phyloP scores from a whole-genome alignment of 2,888 invertebrate genomes.

The Mythimna impura region DNA sequence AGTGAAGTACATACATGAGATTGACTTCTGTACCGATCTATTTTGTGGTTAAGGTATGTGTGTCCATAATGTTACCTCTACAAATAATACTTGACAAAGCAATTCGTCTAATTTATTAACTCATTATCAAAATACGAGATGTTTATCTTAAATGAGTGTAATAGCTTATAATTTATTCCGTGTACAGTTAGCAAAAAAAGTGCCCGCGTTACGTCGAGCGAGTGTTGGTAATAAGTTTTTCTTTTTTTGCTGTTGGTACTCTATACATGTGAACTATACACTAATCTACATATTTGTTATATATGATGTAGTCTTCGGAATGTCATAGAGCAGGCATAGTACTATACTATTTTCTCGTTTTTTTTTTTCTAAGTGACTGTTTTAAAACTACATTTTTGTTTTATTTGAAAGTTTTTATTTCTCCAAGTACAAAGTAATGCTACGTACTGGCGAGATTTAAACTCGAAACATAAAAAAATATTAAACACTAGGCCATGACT shows the following conservation, averaged over 20 bases:
- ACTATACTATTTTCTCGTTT: neutral
- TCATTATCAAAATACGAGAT: slow-evolving; percentile 81
- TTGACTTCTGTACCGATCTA: too few species aligned
- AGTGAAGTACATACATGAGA: too few species aligned
- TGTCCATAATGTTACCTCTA: neutral
- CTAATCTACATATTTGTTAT: slow-evolving; percentile 70
- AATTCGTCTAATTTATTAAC: slow-evolving; percentile 65
- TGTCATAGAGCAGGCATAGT: slow-evolving; percentile 17
- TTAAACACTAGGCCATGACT: too few species aligned
- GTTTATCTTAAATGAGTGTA: slow-evolving; percentile 86
- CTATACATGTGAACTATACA: slow-evolving; percentile 64
- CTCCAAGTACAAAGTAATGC: too few species aligned
- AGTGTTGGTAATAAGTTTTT: slow-evolving; percentile 71
- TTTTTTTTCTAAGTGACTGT: too few species aligned
- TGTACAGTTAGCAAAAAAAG: slow-evolving; percentile 78
- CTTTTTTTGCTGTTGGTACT: slow-evolving; percentile 72
- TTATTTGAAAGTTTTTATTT: too few species aligned
- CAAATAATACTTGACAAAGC: slow-evolving; percentile 36
- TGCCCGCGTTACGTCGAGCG: slow-evolving; percentile 60
- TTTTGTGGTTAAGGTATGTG: neutral
- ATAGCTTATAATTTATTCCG: slow-evolving; percentile 84
- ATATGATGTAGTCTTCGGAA: slow-evolving; percentile 40
- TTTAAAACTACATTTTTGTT: too few species aligned
- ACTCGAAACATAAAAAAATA: too few species aligned
- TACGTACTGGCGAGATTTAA: too few species aligned